phyloP scores from a whole-genome alignment of 2,113 vertebrate genomes.

The Hirundichthys speculiger region DNA sequence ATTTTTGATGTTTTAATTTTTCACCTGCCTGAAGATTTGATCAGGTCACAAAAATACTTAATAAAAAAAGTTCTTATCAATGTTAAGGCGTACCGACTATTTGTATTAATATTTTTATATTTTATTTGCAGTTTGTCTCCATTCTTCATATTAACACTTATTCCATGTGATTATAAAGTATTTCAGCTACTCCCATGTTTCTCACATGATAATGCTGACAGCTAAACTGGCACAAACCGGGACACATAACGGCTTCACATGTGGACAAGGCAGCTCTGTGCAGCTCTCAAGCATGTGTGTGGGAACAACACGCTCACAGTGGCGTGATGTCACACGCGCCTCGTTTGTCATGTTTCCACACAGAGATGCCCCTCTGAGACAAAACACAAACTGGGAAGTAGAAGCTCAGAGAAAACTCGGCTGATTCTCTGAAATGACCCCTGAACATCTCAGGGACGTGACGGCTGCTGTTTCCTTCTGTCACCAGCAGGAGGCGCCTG shows the following conservation, averaged over 20 bases:
- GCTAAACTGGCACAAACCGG: conserved; percentile 22
- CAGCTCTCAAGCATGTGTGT: conserved; percentile 47
- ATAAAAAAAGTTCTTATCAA: too few relatives aligned
- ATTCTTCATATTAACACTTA: too few relatives aligned
- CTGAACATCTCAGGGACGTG: background rate
- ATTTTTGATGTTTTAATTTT: too few relatives aligned
- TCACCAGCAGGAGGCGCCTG: conserved; percentile 18
- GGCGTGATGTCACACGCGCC: conserved; percentile 58
- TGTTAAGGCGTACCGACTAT: too few relatives aligned
- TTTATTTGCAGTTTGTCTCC: background rate
- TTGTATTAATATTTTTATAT: background rate
- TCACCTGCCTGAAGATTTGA: too few relatives aligned
- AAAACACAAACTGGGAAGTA: too few relatives aligned
- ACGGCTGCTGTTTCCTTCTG: background rate
- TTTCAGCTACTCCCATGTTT: too few relatives aligned
- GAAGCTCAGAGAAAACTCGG: background rate
- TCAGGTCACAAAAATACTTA: too few relatives aligned
- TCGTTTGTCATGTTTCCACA: conserved; percentile 55
- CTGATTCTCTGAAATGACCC: too few relatives aligned
- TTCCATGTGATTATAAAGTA: too few relatives aligned
- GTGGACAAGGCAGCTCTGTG: conserved; percentile 55
- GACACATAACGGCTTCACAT: conserved; percentile 36
- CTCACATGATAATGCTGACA: conserved; percentile 12
- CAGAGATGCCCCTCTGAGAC: conserved; percentile 15
- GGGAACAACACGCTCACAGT: conserved; percentile 71